A percentile compares a stretch with the other conserved stretches of the same genome.
phyloP scores from a whole-genome alignment of 2,113 vertebrate species.

The Mellivora capensis region DNA sequence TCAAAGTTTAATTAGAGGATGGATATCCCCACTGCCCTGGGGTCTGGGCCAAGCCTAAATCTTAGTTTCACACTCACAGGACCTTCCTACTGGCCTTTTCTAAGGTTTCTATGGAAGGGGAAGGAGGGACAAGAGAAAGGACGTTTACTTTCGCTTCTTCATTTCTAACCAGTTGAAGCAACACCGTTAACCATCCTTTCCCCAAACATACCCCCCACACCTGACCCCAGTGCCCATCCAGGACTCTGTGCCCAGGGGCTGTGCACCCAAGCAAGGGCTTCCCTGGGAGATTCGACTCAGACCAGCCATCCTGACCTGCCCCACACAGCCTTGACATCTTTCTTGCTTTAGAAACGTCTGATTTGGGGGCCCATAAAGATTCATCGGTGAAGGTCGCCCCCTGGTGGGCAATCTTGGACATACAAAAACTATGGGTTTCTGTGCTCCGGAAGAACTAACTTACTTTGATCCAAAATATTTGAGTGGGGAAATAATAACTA shows the following conservation, averaged over 20 bases:
- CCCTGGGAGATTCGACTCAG: not conserved
- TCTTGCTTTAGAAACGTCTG: not conserved
- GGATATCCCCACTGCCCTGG: not conserved
- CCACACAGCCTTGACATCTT: too few species aligned
- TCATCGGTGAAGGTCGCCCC: not conserved
- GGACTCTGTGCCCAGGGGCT: not conserved
- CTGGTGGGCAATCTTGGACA: conserved; percentile 38
- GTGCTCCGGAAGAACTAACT: accelerated
- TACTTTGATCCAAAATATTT: not conserved
- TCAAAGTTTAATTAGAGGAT: not conserved
- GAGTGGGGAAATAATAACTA: too few species aligned
- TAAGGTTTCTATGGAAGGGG: not conserved
- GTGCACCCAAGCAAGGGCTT: not conserved
- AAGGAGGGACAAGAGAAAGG: too few species aligned
- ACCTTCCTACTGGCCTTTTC: not conserved
- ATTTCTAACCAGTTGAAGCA: not conserved
- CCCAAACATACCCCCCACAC: not conserved
- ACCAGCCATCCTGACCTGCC: too few species aligned
- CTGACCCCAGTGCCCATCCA: accelerated
- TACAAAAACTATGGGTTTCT: not conserved
- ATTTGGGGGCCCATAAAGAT: not conserved
- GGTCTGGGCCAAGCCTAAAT: not conserved
- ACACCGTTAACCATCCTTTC: not conserved
- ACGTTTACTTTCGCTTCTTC: not conserved
- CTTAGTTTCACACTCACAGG: not conserved